Evolutionary conservation across 2,888 invertebrate genomes (phyloP).

Genomic region (Ophion obscuratus): DNA sequence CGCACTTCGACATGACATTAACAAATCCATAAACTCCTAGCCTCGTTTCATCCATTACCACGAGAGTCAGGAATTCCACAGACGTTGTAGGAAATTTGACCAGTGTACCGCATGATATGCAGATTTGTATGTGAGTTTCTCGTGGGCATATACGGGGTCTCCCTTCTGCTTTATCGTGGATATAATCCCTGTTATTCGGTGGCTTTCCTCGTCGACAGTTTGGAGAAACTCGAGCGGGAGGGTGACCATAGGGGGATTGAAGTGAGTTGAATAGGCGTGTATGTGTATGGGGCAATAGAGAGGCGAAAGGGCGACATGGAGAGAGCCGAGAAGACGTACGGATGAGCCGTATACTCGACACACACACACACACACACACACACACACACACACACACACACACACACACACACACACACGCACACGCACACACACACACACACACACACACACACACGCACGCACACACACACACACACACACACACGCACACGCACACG

Average conservation of each 20-base stretch:
- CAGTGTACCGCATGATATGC: neutral
- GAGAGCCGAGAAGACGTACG: neutral
- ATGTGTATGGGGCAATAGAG: slow-evolving; percentile 35
- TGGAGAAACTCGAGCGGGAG: slow-evolving; percentile 67
- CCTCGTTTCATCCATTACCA: neutral
- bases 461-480: too few species aligned
- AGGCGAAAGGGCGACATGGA: slow-evolving; percentile 9
- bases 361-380: neutral
- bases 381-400: neutral
- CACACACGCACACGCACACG: too few species aligned
- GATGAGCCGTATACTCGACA: slow-evolving; percentile 11
- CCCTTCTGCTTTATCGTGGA: slow-evolving; percentile 32
- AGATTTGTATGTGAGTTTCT: neutral
- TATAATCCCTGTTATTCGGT: slow-evolving; percentile 74
- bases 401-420: neutral
- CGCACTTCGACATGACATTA: neutral
- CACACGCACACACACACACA: neutral
- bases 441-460: too few species aligned
- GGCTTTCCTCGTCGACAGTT: slow-evolving; percentile 70
- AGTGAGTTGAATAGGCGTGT: slow-evolving; percentile 68
- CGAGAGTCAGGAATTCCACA: neutral
- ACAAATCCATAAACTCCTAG: neutral
- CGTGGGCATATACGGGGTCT: neutral
- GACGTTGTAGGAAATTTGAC: neutral
- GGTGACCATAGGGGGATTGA: slow-evolving; percentile 73